phyloP scores from a whole-genome alignment of 2,888 invertebrate genomes.

The Tetranychus piercei region DNA sequence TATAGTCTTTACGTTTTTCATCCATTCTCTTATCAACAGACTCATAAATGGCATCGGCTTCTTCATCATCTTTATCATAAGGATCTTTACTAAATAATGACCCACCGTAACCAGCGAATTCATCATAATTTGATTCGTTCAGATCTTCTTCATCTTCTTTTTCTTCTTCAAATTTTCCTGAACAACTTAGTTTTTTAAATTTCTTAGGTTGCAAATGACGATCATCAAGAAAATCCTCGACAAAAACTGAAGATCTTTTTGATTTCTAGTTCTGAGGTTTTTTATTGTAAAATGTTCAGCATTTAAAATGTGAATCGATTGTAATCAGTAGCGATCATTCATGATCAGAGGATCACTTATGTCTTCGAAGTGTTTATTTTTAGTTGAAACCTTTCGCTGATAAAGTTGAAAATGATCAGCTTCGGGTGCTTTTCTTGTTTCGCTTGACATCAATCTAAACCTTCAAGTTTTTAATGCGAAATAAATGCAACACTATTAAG shows the following conservation, averaged over 20 bases:
- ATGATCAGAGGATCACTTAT: not conserved
- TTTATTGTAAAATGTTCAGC: too few relatives aligned
- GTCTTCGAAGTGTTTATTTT: too few relatives aligned
- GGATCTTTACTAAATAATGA: conserved; percentile 98
- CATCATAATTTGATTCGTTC: conserved; percentile 98
- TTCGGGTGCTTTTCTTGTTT: too few relatives aligned
- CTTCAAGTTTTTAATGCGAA: too few relatives aligned
- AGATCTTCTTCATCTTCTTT: conserved; percentile 83
- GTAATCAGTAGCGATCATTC: not conserved
- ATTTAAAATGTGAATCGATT: too few relatives aligned
- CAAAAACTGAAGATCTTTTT: too few relatives aligned
- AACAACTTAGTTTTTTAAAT: conserved; percentile 32
- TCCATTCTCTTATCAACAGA: conserved; percentile 97
- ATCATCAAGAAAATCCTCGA: conserved; percentile 91
- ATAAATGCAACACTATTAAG: too few relatives aligned
- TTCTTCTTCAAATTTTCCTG: conserved; percentile 63
- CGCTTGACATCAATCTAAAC: too few relatives aligned
- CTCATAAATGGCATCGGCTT: conserved; percentile 96
- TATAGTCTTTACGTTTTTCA: conserved; percentile 86
- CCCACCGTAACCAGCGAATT: conserved; percentile 97
- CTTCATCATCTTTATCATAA: conserved; percentile 98
- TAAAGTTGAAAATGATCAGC: too few relatives aligned
- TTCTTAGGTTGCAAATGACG: conserved; percentile 88
- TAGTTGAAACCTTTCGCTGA: too few relatives aligned
- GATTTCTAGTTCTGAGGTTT: too few relatives aligned